Evolutionary conservation across 2,888 invertebrate species (phyloP).

Genomic region (Philereme transversata): DNA sequence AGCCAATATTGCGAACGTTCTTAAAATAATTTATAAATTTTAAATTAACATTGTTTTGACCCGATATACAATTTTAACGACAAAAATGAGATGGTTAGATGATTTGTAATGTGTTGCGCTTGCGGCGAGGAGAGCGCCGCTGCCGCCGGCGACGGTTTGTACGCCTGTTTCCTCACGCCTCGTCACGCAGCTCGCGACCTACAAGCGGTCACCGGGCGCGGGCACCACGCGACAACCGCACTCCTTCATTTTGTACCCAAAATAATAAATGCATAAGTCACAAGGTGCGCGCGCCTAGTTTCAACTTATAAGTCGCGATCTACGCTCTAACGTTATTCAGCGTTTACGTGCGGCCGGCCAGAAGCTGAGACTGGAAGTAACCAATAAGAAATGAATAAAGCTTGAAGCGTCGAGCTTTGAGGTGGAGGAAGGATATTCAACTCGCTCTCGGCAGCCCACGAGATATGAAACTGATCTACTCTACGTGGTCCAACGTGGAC

Average conservation of each 20-base stretch:
- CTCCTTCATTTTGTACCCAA: neutral
- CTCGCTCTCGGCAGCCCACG: neutral
- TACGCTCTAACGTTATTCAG: conserved; percentile 60
- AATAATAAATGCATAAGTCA: neutral
- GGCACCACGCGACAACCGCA: neutral
- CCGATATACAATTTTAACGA: neutral
- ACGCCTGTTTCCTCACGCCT: neutral
- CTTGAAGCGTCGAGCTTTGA: conserved; percentile 51
- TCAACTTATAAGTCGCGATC: conserved; percentile 57
- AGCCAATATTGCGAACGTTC: neutral
- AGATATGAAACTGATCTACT: conserved; percentile 33
- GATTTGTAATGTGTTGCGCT: conserved; percentile 2
- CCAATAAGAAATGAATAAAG: conserved; percentile 70
- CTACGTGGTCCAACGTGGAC: conserved; percentile 11
- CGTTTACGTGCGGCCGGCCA: conserved; percentile 86
- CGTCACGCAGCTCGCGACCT: neutral
- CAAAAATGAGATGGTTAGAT: conserved; percentile 7
- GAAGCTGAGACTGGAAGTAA: conserved; percentile 87
- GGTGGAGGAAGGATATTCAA: conserved; percentile 32
- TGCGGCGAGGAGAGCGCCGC: conserved; percentile 33
- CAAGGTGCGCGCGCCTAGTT: conserved; percentile 21
- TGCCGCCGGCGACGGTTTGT: conserved; percentile 32
- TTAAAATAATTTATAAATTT: neutral
- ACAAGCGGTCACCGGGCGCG: neutral
- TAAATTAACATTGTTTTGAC: neutral